Evolutionary conservation across 2,888 invertebrate species (phyloP).

Genomic region (Dioctria linearis): DNA sequence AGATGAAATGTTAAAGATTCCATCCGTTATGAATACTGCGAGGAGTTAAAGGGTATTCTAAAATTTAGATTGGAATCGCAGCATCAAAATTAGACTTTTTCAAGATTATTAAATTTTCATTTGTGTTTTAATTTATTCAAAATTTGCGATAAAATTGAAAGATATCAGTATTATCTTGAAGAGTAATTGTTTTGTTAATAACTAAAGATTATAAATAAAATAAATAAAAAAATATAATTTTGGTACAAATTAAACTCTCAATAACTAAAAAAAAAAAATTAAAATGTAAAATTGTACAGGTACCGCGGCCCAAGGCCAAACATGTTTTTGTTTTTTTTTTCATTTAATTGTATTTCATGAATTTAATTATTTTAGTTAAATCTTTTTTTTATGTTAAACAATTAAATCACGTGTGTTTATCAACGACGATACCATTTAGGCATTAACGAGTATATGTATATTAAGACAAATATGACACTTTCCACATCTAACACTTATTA

Average conservation of each 20-base stretch:
- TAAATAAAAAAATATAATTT: constrained; percentile 13
- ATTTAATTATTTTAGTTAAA: constrained; percentile 14
- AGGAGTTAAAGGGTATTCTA: too few relatives aligned
- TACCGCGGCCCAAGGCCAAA: constrained; percentile 57
- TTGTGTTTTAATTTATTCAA: too few relatives aligned
- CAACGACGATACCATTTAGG: constrained; percentile 25
- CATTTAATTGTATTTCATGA: neutral
- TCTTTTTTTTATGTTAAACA: constrained; percentile 48
- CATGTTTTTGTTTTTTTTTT: constrained; percentile 59
- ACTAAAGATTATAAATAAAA: constrained; percentile 9
- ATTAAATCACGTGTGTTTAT: constrained; percentile 19
- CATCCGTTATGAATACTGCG: too few relatives aligned
- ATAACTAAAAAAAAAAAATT: constrained; percentile 55
- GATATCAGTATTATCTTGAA: too few relatives aligned
- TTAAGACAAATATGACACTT: constrained; percentile 35
- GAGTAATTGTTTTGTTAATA: neutral
- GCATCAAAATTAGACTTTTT: too few relatives aligned
- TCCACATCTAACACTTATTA: constrained; percentile 35
- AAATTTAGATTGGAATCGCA: too few relatives aligned
- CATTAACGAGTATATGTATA: neutral
- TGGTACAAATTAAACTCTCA: neutral
- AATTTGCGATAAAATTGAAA: too few relatives aligned
- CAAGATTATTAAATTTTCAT: too few relatives aligned
- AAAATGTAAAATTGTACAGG: constrained; percentile 58
- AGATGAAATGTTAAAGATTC: too few relatives aligned